phyloP scores from a whole-genome alignment of 1,140 invertebrate genomes.

The Tetramorium alpestre region DNA sequence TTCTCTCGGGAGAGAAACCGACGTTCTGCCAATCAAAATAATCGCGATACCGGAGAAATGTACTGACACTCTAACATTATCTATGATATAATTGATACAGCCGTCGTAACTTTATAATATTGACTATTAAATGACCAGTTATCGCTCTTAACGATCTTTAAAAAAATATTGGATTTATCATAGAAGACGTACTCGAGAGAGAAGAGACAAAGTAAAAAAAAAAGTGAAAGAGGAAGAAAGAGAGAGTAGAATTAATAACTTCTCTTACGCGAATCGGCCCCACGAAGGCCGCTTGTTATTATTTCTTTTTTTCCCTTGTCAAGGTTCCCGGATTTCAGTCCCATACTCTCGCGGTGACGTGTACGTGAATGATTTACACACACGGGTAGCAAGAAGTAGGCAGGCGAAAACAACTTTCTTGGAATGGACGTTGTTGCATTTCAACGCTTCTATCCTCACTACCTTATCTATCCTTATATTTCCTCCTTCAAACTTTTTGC shows the following conservation, averaged over 20 bases:
- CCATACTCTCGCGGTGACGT: conserved; percentile 7
- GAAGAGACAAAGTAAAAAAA: not conserved
- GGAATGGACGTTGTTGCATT: conserved; percentile 10
- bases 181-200: not conserved
- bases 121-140: not conserved
- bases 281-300: conserved; percentile 69
- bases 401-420: conserved; percentile 43
- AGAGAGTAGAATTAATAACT: conserved; percentile 72
- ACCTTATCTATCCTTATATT: conserved; percentile 1
- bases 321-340: conserved; percentile 66
- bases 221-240: conserved; percentile 26
- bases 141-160: not conserved
- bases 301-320: conserved; percentile 72
- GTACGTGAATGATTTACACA: conserved; percentile 40
- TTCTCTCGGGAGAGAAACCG: conserved; percentile 20
- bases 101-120: conserved; percentile 6
- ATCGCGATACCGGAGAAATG: not conserved
- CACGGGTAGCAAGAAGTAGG: conserved; percentile 39
- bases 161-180: not conserved
- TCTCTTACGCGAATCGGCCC: conserved; percentile 42
- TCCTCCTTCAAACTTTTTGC: conserved; percentile 7
- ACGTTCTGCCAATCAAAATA: conserved; percentile 20
- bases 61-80: conserved; percentile 4
- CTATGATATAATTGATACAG: conserved; percentile 3
- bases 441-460: not conserved